Evolutionary conservation across 2,888 invertebrate species (phyloP), one percentile per base, ranked within the genome.

Genomic region (Trypoxylon attenuatum): DNA sequence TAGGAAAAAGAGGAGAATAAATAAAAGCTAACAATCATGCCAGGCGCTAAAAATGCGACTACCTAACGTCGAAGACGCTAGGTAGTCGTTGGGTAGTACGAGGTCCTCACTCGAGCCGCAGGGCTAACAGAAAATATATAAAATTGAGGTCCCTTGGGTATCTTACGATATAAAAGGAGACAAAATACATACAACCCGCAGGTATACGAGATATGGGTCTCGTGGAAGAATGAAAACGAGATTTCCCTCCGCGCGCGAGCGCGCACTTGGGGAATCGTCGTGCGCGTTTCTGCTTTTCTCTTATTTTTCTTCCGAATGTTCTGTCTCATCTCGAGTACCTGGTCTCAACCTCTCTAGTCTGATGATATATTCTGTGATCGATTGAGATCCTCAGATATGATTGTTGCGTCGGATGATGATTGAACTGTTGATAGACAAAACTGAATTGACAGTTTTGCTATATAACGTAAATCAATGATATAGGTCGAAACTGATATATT

Each of bases 101-200:
- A 33, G 49, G 55, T 51, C 19, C 38, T 41, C 45, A 41, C 53
- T 73, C 62, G 75, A 59, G 50, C 69, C 71, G 69, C 60, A 73
- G 78, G 78, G 77, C 73, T 78, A 59, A 65, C 67, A 71, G 74
- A 75, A 79, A 74, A 71, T 71, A 77, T 77, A 79, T 78, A 79
- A 75, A 77, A 78, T 82, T 75, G 73, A 62, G 70, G 77, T 81
- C 82, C 68, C 82, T 39, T 58, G 81, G 76, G 82, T 71, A 76
- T 69, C 69, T 62, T 69, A 71, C 79, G 74, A 79, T 79, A 82
- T 77, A 80, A 79, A 79, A 77, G 81, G 70, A 79, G 81, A 82
- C 79, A 81, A 79, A 81, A 81, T 74, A 74, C 78, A 80, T 74
- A 72, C 62, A 69, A 62, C 51, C 70, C 56, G 69, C 70, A 68